A percentile compares a stretch with the other conserved stretches of the same genome.
These are phyloP conservation scores for Plecotus auritus DNA, from an alignment of 2,113 vertebrate species.

Conservation along the genomic window DNA sequence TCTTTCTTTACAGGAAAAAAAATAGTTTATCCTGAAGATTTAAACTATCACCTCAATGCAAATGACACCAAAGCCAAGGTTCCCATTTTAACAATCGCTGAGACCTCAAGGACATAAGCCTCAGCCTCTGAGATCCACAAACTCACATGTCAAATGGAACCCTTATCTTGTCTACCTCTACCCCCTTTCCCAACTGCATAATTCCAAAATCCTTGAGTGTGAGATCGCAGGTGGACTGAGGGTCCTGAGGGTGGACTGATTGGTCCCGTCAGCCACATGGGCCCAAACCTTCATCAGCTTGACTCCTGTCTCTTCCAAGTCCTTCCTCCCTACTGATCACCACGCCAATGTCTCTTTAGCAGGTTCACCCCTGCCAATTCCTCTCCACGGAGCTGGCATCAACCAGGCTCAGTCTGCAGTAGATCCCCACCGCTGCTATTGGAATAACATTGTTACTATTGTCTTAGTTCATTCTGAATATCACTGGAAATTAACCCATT, in stretches of 20 bases:
- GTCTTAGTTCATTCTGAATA: background rate
- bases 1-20: background rate
- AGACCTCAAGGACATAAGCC: fast-evolving
- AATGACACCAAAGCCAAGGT: fast-evolving
- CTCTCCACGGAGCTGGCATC: background rate
- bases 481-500: too few species aligned
- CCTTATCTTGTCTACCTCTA: fast-evolving
- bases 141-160: fast-evolving
- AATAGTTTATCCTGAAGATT: background rate
- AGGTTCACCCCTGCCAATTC: fast-evolving
- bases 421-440: too few species aligned
- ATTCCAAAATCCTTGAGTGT: too few species aligned
- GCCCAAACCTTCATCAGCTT: fast-evolving
- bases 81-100: fast-evolving
- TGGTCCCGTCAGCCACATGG: fast-evolving
- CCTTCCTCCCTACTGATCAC: fast-evolving
- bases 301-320: fast-evolving
- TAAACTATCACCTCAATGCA: fast-evolving
- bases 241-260: too few species aligned
- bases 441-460: fast-evolving
- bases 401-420: fast-evolving
- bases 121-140: background rate
- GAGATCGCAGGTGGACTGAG: too few species aligned
- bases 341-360: fast-evolving
- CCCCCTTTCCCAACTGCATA: background rate